Conservation (phyloP, 2,113 vertebrate genomes). For the Lophotis ruficrista region DNA sequence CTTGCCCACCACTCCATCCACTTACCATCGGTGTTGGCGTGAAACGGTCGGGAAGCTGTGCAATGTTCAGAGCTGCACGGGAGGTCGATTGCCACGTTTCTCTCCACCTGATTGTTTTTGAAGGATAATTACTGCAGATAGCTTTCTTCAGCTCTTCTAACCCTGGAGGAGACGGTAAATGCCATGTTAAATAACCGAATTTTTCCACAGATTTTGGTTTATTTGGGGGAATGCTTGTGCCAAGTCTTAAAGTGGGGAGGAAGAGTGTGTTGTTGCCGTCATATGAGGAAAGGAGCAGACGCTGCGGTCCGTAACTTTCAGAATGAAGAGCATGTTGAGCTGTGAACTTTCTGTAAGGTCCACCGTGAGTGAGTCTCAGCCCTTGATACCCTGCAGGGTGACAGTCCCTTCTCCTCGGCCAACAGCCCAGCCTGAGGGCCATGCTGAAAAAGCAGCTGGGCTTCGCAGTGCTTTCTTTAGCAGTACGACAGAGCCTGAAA, state of each 20-base stretch:
- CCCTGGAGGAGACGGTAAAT: neutral
- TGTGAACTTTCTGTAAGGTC: neutral
- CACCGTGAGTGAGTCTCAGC: neutral
- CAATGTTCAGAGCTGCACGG: neutral
- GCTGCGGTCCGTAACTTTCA: neutral
- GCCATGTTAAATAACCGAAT: neutral
- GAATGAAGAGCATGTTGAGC: neutral
- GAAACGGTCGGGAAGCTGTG: fast-evolving
- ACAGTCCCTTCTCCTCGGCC: neutral
- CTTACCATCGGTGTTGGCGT: neutral
- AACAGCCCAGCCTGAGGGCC: fast-evolving
- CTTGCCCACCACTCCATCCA: neutral
- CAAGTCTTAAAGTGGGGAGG: neutral
- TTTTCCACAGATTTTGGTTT: neutral
- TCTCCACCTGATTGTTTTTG: neutral
- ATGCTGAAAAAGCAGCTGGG: neutral
- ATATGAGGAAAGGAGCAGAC: neutral
- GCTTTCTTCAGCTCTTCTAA: neutral
- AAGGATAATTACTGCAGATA: neutral
- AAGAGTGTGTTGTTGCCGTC: neutral
- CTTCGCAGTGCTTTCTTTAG: neutral
- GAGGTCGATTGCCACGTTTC: neutral
- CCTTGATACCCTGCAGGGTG: fast-evolving
- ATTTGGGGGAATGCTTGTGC: neutral
- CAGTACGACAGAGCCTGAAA: neutral